Percentiles rank a stretch among this genome's conserved stretches.
Conservation (phyloP, 2,113 vertebrate species). For the Rhabdomys dilectus region DNA sequence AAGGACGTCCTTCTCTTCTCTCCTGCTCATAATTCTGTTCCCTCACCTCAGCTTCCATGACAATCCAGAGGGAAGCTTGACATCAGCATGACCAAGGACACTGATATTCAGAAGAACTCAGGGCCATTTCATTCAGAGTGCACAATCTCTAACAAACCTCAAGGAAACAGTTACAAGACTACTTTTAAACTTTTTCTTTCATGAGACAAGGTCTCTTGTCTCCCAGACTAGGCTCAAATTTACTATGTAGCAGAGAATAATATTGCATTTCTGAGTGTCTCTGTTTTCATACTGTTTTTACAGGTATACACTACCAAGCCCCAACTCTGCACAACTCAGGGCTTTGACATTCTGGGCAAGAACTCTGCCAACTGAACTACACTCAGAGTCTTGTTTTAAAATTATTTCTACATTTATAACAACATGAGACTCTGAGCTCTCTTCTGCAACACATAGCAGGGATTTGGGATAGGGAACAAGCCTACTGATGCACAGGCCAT, state of each 20-base stretch:
- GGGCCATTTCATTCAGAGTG: not conserved
- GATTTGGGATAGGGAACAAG: not conserved
- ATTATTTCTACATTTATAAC: not conserved
- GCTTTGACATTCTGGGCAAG: not conserved
- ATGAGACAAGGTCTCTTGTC: too few species aligned
- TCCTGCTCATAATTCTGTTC: not conserved
- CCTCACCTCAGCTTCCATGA: not conserved
- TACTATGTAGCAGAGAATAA: not conserved
- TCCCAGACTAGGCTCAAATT: not conserved
- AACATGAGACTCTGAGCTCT: not conserved
- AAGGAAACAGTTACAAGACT: not conserved
- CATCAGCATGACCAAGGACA: not conserved
- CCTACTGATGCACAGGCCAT: fast-evolving
- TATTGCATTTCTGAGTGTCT: not conserved
- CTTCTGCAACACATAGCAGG: not conserved
- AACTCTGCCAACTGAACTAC: not conserved
- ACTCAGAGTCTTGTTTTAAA: not conserved
- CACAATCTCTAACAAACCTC: not conserved
- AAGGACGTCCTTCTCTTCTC: not conserved
- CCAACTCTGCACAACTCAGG: not conserved
- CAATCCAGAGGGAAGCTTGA: too few species aligned
- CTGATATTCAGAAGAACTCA: not conserved
- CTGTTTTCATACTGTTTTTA: not conserved
- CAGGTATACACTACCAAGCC: not conserved
- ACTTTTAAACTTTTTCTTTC: not conserved